phyloP scores from a whole-genome alignment of 2,888 invertebrate genomes.

The Rugalucina vietnamica region DNA sequence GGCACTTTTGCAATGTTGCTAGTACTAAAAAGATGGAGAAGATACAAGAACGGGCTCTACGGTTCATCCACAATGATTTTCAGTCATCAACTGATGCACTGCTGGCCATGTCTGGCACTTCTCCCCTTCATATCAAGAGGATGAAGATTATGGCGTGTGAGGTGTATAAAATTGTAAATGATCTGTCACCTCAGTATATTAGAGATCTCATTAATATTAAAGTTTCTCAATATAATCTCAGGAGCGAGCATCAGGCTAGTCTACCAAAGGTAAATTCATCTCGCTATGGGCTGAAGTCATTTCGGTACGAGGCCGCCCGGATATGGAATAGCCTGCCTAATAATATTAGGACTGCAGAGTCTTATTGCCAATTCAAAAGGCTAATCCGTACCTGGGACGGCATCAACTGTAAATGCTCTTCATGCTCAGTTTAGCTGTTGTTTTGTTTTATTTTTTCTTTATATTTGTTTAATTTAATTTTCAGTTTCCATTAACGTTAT shows the following conservation, averaged over 20 bases:
- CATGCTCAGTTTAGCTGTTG: not conserved
- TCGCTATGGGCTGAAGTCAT: not conserved
- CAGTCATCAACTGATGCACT: too few species aligned
- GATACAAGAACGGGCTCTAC: too few species aligned
- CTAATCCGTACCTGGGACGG: not conserved
- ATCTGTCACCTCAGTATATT: too few species aligned
- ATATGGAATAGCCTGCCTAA: not conserved
- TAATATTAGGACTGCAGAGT: not conserved
- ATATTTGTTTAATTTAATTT: too few species aligned
- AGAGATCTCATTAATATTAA: not conserved
- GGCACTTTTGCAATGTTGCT: too few species aligned
- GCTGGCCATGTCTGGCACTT: too few species aligned
- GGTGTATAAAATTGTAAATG: too few species aligned
- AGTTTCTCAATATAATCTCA: not conserved
- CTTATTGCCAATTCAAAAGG: not conserved
- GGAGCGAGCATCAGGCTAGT: not conserved
- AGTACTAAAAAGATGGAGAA: too few species aligned
- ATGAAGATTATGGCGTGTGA: too few species aligned
- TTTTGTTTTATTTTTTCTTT: not conserved
- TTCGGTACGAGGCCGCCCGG: not conserved
- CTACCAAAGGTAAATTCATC: not conserved
- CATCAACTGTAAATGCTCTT: not conserved
- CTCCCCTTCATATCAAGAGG: too few species aligned
- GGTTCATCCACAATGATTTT: too few species aligned
- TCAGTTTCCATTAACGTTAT: not conserved